Evolutionary conservation across 2,797 vertebrate species (phyloP), one percentile per base, ranked within the genome.

Genomic region (Platyrinchus mystaceus): DNA sequence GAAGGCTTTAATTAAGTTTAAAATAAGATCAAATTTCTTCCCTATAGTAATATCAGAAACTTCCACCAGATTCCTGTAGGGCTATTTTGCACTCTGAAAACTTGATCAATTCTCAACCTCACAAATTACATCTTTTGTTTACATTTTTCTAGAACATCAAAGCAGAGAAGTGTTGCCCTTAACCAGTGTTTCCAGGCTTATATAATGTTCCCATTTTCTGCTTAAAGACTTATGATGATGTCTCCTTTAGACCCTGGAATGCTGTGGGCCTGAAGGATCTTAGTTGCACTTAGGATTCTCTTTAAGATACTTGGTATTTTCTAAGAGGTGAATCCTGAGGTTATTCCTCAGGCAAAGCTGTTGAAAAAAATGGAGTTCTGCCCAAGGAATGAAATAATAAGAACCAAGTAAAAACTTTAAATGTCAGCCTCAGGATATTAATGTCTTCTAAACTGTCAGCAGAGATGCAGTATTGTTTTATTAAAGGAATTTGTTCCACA

Each of bases 1-100:
- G 90, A 84, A 90, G 67, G 75, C 88, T 96, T 96, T 95, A 95
- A 97, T 95, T 92, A 95, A 50, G 37, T 83, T 96, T 91, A 87
- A 95, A 95, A 93, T 68, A 76, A 85, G 90, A 89, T 95, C 93
- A 88, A 94, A 87, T 96, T 86, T 91, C 88, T 90, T 91, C 85
- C 87, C 86, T 93, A 44, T 60, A 90, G 86, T 96, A 76, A 91
- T 95, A 95, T 92, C 83, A 90, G 79, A 95, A 95, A 85, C 73
- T 94, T 92, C 70, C 77, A 90, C 59, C 43, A 89, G 43, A 90
- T 94, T 95, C 67, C 94, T 91, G 37, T 79, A 91, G 84, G 93
- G 86, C 76, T 90, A 55, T 94, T 96, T 93, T 93, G 74, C 59
- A 89, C 83, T 94, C 80, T 90, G 69, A 96, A 90, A 96, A 81